Conservation (phyloP, 2,797 vertebrate genomes). For the Anas flavirostris region DNA sequence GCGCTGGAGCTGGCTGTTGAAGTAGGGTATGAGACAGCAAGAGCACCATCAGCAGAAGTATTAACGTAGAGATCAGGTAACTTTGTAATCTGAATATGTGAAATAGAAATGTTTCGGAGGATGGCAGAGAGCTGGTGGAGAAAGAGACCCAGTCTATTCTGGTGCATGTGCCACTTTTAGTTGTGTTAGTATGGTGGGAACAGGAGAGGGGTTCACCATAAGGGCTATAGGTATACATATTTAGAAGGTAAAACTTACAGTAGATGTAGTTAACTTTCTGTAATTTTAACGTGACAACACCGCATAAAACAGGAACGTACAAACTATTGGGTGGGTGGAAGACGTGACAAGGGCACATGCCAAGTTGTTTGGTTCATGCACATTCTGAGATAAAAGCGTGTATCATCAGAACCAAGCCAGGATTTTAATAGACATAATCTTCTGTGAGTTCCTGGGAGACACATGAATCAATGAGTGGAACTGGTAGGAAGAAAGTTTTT, state of each 20-base stretch:
- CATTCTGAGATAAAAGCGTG: background rate
- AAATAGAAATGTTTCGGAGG: background rate
- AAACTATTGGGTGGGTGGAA: background rate
- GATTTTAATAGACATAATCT: constrained; percentile 22
- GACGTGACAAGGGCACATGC: background rate
- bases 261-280: background rate
- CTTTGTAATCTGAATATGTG: background rate
- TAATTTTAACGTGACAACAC: background rate
- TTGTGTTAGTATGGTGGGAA: background rate
- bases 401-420: background rate
- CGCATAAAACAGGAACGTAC: background rate
- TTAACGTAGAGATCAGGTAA: background rate
- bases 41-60: background rate
- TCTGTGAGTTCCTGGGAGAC: background rate
- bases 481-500: background rate
- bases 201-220: background rate
- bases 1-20: background rate
- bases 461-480: background rate
- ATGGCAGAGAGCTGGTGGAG: background rate
- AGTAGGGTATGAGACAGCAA: background rate
- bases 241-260: background rate
- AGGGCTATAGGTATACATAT: background rate
- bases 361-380: background rate
- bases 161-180: background rate
- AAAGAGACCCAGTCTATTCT: background rate